phyloP scores from a whole-genome alignment of 1,140 invertebrate species.

The Trichonephila inaurata region DNA sequence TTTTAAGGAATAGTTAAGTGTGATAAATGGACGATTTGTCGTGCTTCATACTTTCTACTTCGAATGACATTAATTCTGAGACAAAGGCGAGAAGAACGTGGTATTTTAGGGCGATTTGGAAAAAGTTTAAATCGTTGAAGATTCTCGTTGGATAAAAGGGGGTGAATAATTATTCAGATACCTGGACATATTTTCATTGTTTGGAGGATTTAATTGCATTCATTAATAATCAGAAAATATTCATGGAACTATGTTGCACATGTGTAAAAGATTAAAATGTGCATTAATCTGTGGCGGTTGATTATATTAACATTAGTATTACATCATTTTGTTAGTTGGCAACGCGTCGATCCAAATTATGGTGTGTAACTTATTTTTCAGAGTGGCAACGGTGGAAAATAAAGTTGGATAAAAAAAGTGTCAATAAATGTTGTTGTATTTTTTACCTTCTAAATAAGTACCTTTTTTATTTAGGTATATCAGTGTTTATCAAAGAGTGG shows the following conservation, averaged over 20 bases:
- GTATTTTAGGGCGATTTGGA: neutral
- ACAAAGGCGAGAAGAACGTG: neutral
- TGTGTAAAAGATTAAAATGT: neutral
- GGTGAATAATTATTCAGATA: neutral
- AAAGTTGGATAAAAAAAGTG: no score
- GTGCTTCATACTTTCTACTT: neutral
- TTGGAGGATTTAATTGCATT: no score
- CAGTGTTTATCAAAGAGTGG: no score
- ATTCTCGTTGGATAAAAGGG: neutral
- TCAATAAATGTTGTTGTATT: no score
- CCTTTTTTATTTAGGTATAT: no score
- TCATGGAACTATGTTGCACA: neutral
- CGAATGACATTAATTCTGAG: neutral
- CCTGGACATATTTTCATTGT: neutral
- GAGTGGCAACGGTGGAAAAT: no score
- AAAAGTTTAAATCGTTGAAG: neutral
- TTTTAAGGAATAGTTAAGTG: neutral
- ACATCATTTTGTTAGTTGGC: no score
- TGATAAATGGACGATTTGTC: slow-evolving; percentile 26
- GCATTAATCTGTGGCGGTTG: neutral
- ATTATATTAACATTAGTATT: no score
- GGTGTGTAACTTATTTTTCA: no score
- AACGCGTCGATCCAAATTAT: no score
- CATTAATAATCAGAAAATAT: neutral
- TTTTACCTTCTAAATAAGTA: no score